Percentiles rank a stretch among this genome's conserved stretches.
phyloP scores from a whole-genome alignment of 2,113 vertebrate genomes.

The Lampris megalopsis region DNA sequence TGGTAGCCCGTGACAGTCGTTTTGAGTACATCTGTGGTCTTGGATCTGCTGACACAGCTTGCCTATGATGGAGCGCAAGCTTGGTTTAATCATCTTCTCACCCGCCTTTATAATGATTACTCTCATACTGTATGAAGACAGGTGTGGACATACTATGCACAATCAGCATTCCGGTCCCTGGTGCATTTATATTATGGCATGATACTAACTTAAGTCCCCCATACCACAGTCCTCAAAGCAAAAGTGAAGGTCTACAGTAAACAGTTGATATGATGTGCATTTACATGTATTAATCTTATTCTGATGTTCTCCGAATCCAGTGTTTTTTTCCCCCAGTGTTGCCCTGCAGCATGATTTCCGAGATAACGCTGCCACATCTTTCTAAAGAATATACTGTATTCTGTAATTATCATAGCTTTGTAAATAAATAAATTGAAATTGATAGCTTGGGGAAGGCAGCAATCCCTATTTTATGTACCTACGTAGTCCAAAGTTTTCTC shows the following conservation, averaged over 20 bases:
- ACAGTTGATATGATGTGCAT: not conserved
- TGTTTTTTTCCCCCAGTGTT: too few relatives aligned
- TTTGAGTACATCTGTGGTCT: conserved; percentile 63
- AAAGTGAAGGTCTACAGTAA: not conserved
- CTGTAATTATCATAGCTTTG: not conserved
- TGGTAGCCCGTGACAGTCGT: conserved; percentile 55
- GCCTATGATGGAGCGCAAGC: conserved; percentile 51
- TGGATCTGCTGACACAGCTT: conserved; percentile 72
- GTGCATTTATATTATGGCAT: not conserved
- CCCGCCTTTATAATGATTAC: conserved; percentile 36
- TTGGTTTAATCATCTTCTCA: conserved; percentile 68
- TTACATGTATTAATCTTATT: not conserved
- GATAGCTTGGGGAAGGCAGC: not conserved
- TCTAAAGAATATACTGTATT: not conserved
- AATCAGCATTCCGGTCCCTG: conserved; percentile 18
- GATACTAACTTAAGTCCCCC: not conserved
- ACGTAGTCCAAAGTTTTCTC: conserved; percentile 2
- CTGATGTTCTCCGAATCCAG: too few relatives aligned
- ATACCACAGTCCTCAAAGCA: not conserved
- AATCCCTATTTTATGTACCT: conserved; percentile 1
- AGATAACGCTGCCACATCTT: not conserved
- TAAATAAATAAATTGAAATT: too few relatives aligned
- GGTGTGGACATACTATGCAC: conserved; percentile 31
- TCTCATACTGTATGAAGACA: conserved; percentile 29
- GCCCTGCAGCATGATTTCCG: not conserved